Base-by-base conservation (phyloP, 2,797 vertebrate species). In the Molossus molossus region DNA sequence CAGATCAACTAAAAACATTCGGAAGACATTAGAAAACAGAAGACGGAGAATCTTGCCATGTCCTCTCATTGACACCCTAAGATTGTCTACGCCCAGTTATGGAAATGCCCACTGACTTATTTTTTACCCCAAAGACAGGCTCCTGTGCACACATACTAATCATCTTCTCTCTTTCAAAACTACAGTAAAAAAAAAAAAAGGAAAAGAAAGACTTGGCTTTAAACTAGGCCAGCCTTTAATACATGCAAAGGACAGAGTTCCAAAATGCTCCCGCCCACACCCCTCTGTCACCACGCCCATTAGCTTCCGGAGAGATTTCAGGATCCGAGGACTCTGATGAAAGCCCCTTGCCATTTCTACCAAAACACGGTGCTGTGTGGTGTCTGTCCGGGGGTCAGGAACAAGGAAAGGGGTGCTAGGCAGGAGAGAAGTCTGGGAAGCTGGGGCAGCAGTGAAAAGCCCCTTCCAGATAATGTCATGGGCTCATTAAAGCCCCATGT, bases 111-210 rank as follows among this genome's bases (percentile, higher is more conserved):
- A 27, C 29, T 48, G 76, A 83, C 23, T 50, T 67, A 37, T 25
- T 55, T 90, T 92, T 92, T 76, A 83, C 23, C 76, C 65, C 73
- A 80, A 80, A 87, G 65, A 37, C 82, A 75, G 62, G 23, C 29
- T 91, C 70, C 23, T 87, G 11, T 3, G 29, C 5, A 55, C 57
- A 90, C 27, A 94, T 37, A 6, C 14, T 20, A 45, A 82, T 91
- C 91, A 70, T 29, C 29, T 8, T 20, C 80, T 57, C 60, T 89
- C 85, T 91, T 80, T 83, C 80, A 93, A 92, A 94, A 73, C 29
- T 73, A 73, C 48, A 64, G 48, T 81, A 7, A 8, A 48, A 58
- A 87, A 73, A 83, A 69, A 45, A 58, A 70, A 80, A 65, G 83
- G 65, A 48, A 65, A 20, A 45, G 40, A 75, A 82, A 58, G 69